phyloP scores from a whole-genome alignment of 2,113 vertebrate genomes.

The Anhinga anhinga region DNA sequence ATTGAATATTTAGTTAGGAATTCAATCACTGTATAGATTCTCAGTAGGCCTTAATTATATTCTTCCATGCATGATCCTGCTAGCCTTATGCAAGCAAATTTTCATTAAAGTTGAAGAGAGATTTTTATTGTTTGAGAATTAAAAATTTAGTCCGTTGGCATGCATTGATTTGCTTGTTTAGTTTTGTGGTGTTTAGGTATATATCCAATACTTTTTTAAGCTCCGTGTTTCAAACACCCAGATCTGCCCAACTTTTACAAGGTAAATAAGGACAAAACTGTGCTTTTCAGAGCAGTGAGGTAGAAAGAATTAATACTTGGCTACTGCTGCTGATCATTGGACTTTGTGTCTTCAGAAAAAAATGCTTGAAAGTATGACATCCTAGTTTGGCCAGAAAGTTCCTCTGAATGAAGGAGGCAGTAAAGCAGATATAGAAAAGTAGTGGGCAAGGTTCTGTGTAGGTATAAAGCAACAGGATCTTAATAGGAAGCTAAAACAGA shows the following conservation, averaged over 20 bases:
- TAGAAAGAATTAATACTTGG: not conserved
- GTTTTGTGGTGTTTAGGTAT: not conserved
- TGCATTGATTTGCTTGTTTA: not conserved
- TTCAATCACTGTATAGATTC: not conserved
- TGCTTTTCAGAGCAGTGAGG: not conserved
- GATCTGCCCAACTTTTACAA: not conserved
- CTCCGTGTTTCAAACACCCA: not conserved
- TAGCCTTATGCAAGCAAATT: not conserved
- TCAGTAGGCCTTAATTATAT: slow-evolving; percentile 14
- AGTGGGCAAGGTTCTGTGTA: not conserved
- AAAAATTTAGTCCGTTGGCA: not conserved
- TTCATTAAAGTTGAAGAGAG: not conserved
- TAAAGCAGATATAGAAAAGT: not conserved
- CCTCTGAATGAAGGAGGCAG: not conserved
- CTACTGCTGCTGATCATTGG: not conserved
- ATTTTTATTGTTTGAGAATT: not conserved
- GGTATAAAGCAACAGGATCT: not conserved
- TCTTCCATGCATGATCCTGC: not conserved
- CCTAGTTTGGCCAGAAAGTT: not conserved
- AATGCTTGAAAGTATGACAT: not conserved
- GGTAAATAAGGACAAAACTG: not conserved
- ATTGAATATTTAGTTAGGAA: slow-evolving; percentile 12
- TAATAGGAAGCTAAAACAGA: not conserved
- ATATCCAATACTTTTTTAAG: not conserved
- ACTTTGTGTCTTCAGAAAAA: not conserved